Conservation (phyloP, 2,888 invertebrate genomes). For the Bombylius major region DNA sequence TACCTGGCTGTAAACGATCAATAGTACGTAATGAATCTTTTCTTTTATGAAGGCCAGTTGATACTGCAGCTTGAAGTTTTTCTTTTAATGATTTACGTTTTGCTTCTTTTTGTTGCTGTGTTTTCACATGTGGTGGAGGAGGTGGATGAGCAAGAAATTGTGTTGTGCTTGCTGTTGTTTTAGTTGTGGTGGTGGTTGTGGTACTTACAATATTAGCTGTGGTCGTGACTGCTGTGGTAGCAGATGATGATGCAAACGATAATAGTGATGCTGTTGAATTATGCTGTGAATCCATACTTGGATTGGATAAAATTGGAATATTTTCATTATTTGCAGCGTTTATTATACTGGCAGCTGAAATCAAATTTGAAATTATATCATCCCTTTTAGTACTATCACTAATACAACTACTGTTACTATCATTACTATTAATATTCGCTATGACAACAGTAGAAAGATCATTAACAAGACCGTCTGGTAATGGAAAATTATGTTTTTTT, state of each 20-base stretch:
- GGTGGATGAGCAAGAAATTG: constrained; percentile 32
- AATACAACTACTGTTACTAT: too few relatives aligned
- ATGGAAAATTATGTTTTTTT: constrained; percentile 28
- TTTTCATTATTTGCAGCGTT: constrained; percentile 16
- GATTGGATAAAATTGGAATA: neutral
- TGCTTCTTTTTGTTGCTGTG: constrained; percentile 35
- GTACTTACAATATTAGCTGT: constrained; percentile 6
- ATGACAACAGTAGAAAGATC: constrained; percentile 26
- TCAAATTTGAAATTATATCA: constrained; percentile 20
- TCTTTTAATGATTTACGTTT: constrained; percentile 35
- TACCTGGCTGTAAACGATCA: constrained; percentile 72
- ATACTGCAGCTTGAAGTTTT: constrained; percentile 27
- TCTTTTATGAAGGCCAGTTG: constrained; percentile 37
- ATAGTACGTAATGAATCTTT: constrained; percentile 71
- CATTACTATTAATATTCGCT: too few relatives aligned
- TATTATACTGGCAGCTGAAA: constrained; percentile 13
- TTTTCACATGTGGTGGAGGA: constrained; percentile 31
- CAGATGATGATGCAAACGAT: neutral
- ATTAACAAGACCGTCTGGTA: constrained; percentile 31
- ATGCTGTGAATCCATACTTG: neutral
- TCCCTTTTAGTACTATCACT: constrained; percentile 13
- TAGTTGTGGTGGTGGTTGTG: constrained; percentile 12
- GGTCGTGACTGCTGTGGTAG: constrained; percentile 13
- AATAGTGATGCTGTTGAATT: neutral
- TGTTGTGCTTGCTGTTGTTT: constrained; percentile 25